Conservation (phyloP, 2,797 vertebrate species). For the Notolabrus celidotus region DNA sequence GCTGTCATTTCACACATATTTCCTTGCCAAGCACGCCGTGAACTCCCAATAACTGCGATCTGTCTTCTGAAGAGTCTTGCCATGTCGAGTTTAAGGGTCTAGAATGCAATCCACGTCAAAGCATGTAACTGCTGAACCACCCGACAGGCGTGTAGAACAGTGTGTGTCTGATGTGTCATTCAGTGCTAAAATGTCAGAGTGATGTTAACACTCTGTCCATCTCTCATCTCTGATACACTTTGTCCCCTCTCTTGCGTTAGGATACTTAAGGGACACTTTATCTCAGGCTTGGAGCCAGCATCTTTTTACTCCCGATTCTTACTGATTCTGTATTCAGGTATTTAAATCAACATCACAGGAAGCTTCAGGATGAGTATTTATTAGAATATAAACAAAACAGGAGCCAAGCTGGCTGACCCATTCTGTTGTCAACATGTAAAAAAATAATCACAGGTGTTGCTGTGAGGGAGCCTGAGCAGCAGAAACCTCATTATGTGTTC, state of each 20-base stretch:
- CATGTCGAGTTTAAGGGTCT: constrained; percentile 32
- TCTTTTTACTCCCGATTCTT: background rate
- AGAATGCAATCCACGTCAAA: constrained; percentile 33
- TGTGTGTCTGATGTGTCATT: constrained; percentile 56
- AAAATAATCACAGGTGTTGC: constrained; percentile 30
- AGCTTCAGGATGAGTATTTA: constrained; percentile 8
- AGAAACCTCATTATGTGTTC: constrained; percentile 41
- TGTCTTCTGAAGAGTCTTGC: constrained; percentile 42
- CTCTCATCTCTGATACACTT: constrained; percentile 27
- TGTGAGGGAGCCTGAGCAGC: constrained; percentile 31
- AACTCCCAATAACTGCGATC: constrained; percentile 49
- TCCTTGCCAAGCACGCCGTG: constrained; percentile 39
- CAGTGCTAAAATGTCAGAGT: constrained; percentile 39
- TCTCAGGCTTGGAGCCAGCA: background rate
- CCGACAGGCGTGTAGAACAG: constrained; percentile 52
- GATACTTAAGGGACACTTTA: constrained; percentile 9
- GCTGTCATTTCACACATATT: constrained; percentile 15
- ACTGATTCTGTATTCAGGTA: background rate
- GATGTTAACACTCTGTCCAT: constrained; percentile 49
- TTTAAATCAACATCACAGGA: constrained; percentile 8
- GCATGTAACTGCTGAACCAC: constrained; percentile 41
- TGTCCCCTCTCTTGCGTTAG: background rate
- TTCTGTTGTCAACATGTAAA: constrained; percentile 27
- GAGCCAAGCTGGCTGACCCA: constrained; percentile 1
- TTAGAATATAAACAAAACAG: constrained; percentile 8